Base-by-base conservation (phyloP, 1,140 invertebrate genomes). In the Plutomurus gul region DNA sequence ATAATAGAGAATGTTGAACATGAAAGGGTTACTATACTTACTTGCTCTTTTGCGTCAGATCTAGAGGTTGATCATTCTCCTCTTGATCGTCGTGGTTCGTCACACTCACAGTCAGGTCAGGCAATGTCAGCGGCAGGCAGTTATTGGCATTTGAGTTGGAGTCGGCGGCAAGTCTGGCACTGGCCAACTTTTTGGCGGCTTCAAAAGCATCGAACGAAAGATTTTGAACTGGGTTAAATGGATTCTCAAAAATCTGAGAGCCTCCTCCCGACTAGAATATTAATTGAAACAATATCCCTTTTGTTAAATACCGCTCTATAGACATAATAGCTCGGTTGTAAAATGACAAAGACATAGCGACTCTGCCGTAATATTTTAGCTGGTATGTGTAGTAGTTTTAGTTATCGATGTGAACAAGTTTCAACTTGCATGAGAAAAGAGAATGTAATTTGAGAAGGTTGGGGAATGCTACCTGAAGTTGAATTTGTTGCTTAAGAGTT, bases 31-130 rank as follows among this genome's bases (percentile, higher is more conserved):
- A 37, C 1, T 30, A 8, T 20, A 2, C 72, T 47, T 51, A 80
- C 79, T 43, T 80, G 33, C 40, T 80, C 65, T 80, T 80, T 51
- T 80, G 79, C 7, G 79, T 80, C 7, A 80, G 72, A 76, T 80
- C 79, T 11, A 80, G 27, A 20, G 79, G 79, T n/a, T 80, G 49
- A 27, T 80, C 79, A 30, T 47, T 43, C 18, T 80, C 79, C 30
- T 71, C 74, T 10, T 75, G 39, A 25, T 80, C 79, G 4, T 47
- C 60, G 3, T 75, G 27, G 25, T 71, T 49, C 33, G 36, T 25
- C 16, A 40, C 40, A 37, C 25, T 46, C 4, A 49, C 36, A 7
- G 39, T 47, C n/a, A 74, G 25, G 30, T 49, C 40, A 2, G 72
- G 72, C 27, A 74, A 74, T 30, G 72, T 74, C 13, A 74, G 72